Percentiles rank a stretch among this genome's conserved stretches.
These are phyloP conservation scores for Nesoenas mayeri DNA, from an alignment of 2,113 vertebrate genomes.

Conservation along the genomic window DNA sequence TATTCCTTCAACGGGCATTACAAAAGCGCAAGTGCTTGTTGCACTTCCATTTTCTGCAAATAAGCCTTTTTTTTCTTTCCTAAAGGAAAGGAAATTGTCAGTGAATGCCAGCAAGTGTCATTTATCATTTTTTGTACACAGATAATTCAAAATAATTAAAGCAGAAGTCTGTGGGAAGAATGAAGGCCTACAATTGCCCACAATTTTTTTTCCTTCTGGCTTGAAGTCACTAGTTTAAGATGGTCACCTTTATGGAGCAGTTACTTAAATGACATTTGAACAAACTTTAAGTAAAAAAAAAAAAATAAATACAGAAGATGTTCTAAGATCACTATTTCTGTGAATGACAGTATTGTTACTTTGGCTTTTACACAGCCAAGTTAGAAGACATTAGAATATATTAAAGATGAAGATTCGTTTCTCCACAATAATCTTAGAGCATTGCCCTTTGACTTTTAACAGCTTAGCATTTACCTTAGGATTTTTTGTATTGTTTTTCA, in stretches of 20 bases:
- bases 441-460: not conserved
- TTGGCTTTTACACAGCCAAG: not conserved
- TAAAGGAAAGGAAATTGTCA: not conserved
- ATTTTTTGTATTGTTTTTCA: not conserved
- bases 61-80: not conserved
- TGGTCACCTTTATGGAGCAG: not conserved
- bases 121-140: not conserved
- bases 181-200: not conserved
- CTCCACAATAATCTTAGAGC: not conserved
- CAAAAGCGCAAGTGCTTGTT: not conserved
- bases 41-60: not conserved
- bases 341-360: not conserved
- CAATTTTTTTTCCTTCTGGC: not conserved
- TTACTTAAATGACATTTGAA: not conserved
- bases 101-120: not conserved
- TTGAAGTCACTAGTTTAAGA: not conserved
- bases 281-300: not conserved
- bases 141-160: not conserved
- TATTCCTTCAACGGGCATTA: not conserved
- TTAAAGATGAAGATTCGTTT: not conserved
- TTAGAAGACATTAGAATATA: not conserved
- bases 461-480: not conserved
- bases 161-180: not conserved
- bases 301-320: not conserved
- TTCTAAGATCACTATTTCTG: not conserved